Evolutionary conservation across 2,888 invertebrate genomes (phyloP).

Genomic region (Tiphia femorata): DNA sequence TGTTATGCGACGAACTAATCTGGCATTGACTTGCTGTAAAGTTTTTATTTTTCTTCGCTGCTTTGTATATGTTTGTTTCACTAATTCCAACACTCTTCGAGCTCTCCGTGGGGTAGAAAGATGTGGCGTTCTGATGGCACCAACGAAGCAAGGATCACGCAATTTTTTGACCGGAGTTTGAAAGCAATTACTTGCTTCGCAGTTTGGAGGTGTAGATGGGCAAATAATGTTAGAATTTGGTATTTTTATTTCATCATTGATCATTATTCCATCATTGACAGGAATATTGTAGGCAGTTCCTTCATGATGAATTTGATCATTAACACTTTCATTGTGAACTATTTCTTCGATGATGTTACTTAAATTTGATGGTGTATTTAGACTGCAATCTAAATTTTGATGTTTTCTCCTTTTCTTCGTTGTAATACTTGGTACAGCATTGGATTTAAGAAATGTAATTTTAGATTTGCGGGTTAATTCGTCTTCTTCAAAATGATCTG

Average conservation of each 20-base stretch:
- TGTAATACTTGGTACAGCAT: background rate
- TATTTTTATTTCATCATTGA: too few relatives aligned
- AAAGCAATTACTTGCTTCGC: too few relatives aligned
- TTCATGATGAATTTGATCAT: background rate
- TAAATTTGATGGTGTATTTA: background rate
- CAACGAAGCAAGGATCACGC: constrained; percentile 6
- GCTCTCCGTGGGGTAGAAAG: constrained; percentile 6
- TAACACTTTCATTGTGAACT: background rate
- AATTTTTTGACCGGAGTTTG: constrained; percentile 1
- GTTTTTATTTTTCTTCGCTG: constrained; percentile 10
- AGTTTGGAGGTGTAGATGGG: too few relatives aligned
- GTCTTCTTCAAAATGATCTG: background rate
- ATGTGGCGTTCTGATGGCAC: constrained; percentile 7
- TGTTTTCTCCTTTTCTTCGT: background rate
- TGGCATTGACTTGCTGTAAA: background rate
- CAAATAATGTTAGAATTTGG: too few relatives aligned
- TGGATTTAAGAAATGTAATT: background rate
- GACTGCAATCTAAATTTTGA: background rate
- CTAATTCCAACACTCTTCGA: background rate
- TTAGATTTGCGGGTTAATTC: background rate
- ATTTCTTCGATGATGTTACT: background rate
- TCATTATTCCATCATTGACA: constrained; percentile 2
- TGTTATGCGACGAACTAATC: constrained; percentile 5
- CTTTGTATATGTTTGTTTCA: background rate
- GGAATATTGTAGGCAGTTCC: background rate